Conservation (phyloP, 2,797 vertebrate species). For the Myoxocephalus aenaeus region DNA sequence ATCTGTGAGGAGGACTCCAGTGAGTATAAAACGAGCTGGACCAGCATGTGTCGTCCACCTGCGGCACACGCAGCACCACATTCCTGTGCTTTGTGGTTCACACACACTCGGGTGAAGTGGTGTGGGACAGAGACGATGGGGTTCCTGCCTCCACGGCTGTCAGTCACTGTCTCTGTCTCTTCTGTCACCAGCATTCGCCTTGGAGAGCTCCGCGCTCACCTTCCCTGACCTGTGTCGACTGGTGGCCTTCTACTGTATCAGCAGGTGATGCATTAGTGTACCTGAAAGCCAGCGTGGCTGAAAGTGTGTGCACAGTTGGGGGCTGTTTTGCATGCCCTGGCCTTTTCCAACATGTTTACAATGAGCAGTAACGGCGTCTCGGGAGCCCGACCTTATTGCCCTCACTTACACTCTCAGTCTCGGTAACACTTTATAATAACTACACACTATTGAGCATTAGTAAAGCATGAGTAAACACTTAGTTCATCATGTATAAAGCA, state of each 20-base stretch:
- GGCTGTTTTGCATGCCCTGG: neutral
- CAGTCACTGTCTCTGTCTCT: constrained; percentile 51
- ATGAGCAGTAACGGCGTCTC: too few relatives aligned
- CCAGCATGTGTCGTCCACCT: neutral
- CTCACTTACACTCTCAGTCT: too few relatives aligned
- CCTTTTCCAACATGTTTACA: too few relatives aligned
- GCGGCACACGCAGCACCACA: neutral
- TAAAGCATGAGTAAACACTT: too few relatives aligned
- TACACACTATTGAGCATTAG: too few relatives aligned
- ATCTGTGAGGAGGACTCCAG: constrained; percentile 89
- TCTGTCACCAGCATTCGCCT: constrained; percentile 82
- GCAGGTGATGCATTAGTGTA: constrained; percentile 77
- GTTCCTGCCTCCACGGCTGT: constrained; percentile 37
- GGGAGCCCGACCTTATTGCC: neutral
- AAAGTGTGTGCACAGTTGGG: neutral
- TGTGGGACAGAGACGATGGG: too few relatives aligned
- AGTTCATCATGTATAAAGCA: too few relatives aligned
- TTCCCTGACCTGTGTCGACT: constrained; percentile 91
- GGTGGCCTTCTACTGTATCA: constrained; percentile 90
- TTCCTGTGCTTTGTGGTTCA: constrained; percentile 4
- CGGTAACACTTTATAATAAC: too few relatives aligned
- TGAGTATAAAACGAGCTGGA: constrained; percentile 74
- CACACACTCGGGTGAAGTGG: constrained; percentile 2
- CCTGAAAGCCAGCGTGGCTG: neutral
- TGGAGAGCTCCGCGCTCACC: constrained; percentile 87